These are phyloP conservation scores for Whitmania pigra DNA, from an alignment of 1,140 invertebrate species.

Conservation along the genomic window DNA sequence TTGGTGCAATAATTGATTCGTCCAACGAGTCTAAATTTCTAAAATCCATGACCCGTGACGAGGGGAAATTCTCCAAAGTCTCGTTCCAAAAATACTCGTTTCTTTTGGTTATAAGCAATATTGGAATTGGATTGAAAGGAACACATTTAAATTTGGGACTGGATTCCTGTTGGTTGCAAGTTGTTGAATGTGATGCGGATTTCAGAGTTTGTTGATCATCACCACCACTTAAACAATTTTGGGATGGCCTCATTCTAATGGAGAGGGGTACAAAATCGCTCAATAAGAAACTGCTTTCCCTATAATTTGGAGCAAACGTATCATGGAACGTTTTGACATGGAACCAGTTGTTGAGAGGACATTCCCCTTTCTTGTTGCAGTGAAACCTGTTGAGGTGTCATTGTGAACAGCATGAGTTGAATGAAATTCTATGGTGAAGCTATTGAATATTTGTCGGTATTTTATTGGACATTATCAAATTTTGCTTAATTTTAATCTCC, in stretches of 20 bases:
- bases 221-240: not conserved
- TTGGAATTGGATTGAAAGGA: not conserved
- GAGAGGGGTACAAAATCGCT: not conserved
- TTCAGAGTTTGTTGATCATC: not conserved
- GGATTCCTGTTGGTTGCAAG: not conserved
- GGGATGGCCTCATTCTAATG: not conserved
- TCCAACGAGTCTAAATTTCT: not conserved
- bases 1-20: not conserved
- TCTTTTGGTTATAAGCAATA: not conserved
- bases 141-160: no score
- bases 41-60: not conserved
- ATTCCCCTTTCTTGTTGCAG: not conserved
- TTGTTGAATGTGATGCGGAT: not conserved
- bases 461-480: no score
- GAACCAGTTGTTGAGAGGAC: not conserved
- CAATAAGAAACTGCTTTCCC: slow-evolving; percentile 15
- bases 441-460: no score
- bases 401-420: no score
- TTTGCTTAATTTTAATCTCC: no score
- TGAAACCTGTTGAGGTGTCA: no score
- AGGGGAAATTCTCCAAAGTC: not conserved
- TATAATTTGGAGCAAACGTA: not conserved
- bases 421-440: not conserved
- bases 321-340: not conserved
- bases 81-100: not conserved